Percentiles rank a stretch among this genome's conserved stretches.
Evolutionary conservation across 2,888 invertebrate species (phyloP).

Genomic region (Vandiemenella viatica): DNA sequence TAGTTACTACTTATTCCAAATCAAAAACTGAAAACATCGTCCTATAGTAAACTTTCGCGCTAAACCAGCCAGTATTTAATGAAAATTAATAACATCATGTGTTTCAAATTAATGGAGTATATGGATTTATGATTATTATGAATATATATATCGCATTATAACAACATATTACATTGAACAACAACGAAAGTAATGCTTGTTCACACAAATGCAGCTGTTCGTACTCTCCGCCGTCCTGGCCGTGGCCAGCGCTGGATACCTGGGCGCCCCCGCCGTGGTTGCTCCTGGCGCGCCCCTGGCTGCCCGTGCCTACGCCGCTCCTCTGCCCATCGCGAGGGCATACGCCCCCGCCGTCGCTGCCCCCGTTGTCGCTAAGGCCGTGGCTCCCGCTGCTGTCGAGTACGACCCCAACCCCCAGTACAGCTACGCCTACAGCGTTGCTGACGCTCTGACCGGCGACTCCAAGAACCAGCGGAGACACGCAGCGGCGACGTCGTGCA

Average conservation of each 20-base stretch:
- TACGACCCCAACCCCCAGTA: constrained; percentile 9
- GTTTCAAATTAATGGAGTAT: no score
- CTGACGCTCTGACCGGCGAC: constrained; percentile 6
- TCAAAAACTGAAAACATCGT: no score
- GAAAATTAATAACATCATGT: no score
- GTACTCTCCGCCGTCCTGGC: constrained; percentile 15
- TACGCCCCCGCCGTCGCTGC: constrained; percentile 9
- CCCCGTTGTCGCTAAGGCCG: constrained; percentile 17
- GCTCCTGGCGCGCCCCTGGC: constrained; percentile 9
- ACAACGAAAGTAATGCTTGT: no score
- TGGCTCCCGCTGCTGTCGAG: constrained; percentile 18
- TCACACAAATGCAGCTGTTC: constrained; percentile 8
- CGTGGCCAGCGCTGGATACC: constrained; percentile 13
- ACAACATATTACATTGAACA: no score
- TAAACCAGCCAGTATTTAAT: no score
- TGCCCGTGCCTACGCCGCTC: constrained; percentile 6
- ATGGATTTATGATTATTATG: no score
- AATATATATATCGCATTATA: no score
- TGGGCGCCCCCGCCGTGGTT: constrained; percentile 12
- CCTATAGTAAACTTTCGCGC: no score
- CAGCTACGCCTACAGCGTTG: constrained; percentile 10
- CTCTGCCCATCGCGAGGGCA: constrained; percentile 6
- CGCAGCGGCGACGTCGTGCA: constrained; percentile 4
- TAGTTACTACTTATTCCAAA: no score
- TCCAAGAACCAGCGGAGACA: constrained; percentile 8